A percentile compares a stretch with the other conserved stretches of the same genome.
phyloP scores from a whole-genome alignment of 1,140 invertebrate genomes.

The Lepidurus apus region DNA sequence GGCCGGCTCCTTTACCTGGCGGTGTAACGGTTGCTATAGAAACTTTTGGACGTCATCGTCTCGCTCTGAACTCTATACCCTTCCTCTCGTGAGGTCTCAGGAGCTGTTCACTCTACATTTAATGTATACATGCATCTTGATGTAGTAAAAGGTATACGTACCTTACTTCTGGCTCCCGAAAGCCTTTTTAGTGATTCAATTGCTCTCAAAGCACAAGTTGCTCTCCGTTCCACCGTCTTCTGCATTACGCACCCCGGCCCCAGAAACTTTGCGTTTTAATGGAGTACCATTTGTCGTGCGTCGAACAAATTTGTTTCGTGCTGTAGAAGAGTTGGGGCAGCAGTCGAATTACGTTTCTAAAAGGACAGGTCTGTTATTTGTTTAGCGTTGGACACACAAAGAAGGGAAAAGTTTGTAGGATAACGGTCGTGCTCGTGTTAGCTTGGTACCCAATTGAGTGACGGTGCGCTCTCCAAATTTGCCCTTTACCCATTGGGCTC shows the following conservation, averaged over 20 bases:
- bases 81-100: background rate
- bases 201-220: too few relatives aligned
- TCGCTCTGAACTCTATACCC: background rate
- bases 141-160: background rate
- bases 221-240: too few relatives aligned
- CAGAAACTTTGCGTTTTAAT: too few relatives aligned
- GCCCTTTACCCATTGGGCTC: background rate
- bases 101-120: background rate
- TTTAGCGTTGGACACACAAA: background rate
- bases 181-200: too few relatives aligned
- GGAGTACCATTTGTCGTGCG: too few relatives aligned
- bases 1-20: background rate
- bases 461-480: background rate
- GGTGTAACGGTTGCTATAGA: background rate
- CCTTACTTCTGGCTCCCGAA: too few relatives aligned
- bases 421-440: background rate
- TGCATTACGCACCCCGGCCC: too few relatives aligned
- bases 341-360: background rate
- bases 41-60: conserved; percentile 18
- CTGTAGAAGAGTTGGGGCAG: background rate
- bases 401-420: background rate
- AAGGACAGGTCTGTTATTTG: background rate
- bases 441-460: background rate
- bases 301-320: too few relatives aligned
- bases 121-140: background rate